A percentile compares a stretch with the other conserved stretches of the same genome.
phyloP scores from a whole-genome alignment of 2,797 vertebrate genomes.

The Phalloptychus januarius region DNA sequence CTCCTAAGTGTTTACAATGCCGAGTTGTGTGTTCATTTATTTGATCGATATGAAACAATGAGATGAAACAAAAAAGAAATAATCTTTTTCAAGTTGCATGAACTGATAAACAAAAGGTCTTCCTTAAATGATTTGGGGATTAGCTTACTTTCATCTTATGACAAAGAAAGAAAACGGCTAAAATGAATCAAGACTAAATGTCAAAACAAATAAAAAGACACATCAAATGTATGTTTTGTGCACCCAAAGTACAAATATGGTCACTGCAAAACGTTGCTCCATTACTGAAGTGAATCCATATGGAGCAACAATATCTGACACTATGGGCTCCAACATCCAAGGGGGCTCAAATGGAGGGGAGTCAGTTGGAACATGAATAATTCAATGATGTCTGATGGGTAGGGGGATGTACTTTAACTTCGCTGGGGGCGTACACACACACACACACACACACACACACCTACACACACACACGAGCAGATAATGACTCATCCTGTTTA shows the following conservation, averaged over 20 bases:
- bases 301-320: slow-evolving; percentile 31
- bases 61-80: background rate
- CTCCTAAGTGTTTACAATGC: background rate
- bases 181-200: slow-evolving; percentile 11
- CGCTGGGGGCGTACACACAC: background rate
- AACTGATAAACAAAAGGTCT: background rate
- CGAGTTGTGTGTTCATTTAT: background rate
- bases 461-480: background rate
- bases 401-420: slow-evolving; percentile 37
- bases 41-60: background rate
- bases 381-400: slow-evolving; percentile 47
- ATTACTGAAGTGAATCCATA: slow-evolving; percentile 19
- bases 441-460: slow-evolving; percentile 2
- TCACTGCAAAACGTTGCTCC: slow-evolving; percentile 3
- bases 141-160: background rate
- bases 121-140: background rate
- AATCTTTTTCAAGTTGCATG: background rate
- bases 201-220: slow-evolving; percentile 17
- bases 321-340: slow-evolving; percentile 39
- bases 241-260: slow-evolving; percentile 16
- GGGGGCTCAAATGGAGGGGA: slow-evolving; percentile 41
- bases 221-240: background rate
- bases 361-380: slow-evolving; percentile 70
- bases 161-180: background rate
- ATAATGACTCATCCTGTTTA: slow-evolving; percentile 6